Evolutionary conservation across 2,797 vertebrate genomes (phyloP), one percentile per base, ranked within the genome.

Genomic region (Saxicola maurus): DNA sequence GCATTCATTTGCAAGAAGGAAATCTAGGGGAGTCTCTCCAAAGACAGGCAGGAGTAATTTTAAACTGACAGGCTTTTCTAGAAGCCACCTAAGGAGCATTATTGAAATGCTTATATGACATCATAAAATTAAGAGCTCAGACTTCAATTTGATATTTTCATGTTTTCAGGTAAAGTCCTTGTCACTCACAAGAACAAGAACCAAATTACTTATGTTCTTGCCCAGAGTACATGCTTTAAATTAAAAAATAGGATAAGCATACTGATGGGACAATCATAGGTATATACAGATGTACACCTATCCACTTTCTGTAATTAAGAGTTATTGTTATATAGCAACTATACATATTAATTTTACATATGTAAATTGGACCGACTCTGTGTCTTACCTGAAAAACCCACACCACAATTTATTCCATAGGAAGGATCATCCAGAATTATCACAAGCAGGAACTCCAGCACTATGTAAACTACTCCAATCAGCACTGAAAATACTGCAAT

Each of bases 331-430:
- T 24, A 59, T 2, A 62, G 17, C 30, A 78, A 4, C 40, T 48
- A n/a, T 9, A 68, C 18, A 52, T 20, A 49, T 2, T 38, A 4
- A 42, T 30, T 82, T 86, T 16, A 68, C 9, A 5, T 4, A 31
- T 1, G 1, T 40, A 56, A 74, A 55, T 17, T 27, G 16, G 19
- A 92, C 15, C 17, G 27, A 33, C 7, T 24, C 24, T 19, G 14
- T 27, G 16, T 31, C 89, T 84, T 96, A 99, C 99, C 99, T 96
- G 99, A 99, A 96, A 99, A 99, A 25, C 99, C 99, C 2, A 99
- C 98, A 9, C 98, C 98, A 94, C 99, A 99, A 46, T 84, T 89
- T 94, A 93, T 95, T 87, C 87, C 98, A 90, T 98, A 98, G 1
- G 94, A 97, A 30, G 96, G 94, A 87, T 99, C 98, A 42, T 97